Evolutionary conservation across 2,888 invertebrate species (phyloP), one percentile per base, ranked within the genome.

Genomic region (Anoplius nigerrimus): DNA sequence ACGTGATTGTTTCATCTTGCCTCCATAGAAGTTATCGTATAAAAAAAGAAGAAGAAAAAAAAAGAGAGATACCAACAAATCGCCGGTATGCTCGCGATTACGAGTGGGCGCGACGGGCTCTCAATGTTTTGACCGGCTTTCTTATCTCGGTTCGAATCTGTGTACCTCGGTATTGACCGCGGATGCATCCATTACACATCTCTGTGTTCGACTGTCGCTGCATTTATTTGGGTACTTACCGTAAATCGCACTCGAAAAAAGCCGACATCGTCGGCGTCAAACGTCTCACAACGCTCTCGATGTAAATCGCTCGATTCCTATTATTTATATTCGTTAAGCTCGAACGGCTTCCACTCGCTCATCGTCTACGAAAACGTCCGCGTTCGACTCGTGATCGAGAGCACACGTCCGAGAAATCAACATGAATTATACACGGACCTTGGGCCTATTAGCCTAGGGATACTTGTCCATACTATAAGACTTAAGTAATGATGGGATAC

Each of bases 381-480:
- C 22, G 18, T 66, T 42, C 46, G 5, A 66, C 66, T 65, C 60
- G 67, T 72, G 75, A 56, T 67, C 72, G 60, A 24, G 62, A 27
- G 60, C 53, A 62, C 54, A 66, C 64, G 62, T 66, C 67, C 62
- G 71, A 74, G 56, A 78, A 75, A 79, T 80, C 73, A 76, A 82
- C 78, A 80, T 73, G 78, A 82, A 82, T 75, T 82, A 82, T 78
- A 79, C 75, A 77, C 79, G 71, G 76, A 82, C 84, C 83, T 84
- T 83, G 80, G 84, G 85, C 83, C 84, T 85, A 85, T 70, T 83
- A 82, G 85, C 86, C 87, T 84, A 85, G 75, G 85, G 87, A 83
- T 86, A 85, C 81, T 86, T 88, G 88, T 88, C 88, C 88, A 88
- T 87, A 85, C 79, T 86, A 88, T 87, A 88, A 88, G 88, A 88